Conservation (phyloP, 2,888 invertebrate genomes). For the Phaedon cochleariae region DNA sequence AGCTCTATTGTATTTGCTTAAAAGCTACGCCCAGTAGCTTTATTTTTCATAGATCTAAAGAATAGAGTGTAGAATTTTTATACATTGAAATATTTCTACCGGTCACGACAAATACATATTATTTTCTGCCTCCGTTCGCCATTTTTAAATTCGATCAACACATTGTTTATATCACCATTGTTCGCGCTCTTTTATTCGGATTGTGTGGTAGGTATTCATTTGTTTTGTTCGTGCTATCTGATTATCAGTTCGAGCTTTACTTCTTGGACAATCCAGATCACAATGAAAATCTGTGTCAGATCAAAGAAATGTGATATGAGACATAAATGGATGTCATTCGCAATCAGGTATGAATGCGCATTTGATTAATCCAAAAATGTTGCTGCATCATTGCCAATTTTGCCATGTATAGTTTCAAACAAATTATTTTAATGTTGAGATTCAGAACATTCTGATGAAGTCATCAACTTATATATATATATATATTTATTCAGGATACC, state of each 20-base stretch:
- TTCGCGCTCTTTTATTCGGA: conserved; percentile 61
- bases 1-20: conserved; percentile 36
- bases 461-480: too few species aligned
- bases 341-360: too few species aligned
- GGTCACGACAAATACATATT: conserved; percentile 61
- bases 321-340: too few species aligned
- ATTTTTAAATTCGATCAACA: conserved; percentile 56
- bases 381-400: too few species aligned
- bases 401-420: too few species aligned
- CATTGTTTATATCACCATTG: conserved; percentile 63
- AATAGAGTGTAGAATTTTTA: conserved; percentile 52
- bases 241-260: conserved; percentile 13
- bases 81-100: conserved; percentile 53
- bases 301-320: neutral
- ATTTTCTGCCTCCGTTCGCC: conserved; percentile 58
- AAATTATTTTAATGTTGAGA: too few species aligned
- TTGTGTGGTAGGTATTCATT: conserved; percentile 62
- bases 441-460: too few species aligned
- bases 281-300: neutral
- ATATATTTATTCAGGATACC: too few species aligned
- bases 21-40: conserved; percentile 44
- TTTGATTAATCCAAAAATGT: too few species aligned
- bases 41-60: conserved; percentile 46
- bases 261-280: neutral
- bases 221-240: conserved; percentile 53